Base-by-base conservation (phyloP, 2,888 invertebrate genomes). In the Alviniconcha strummeri region DNA sequence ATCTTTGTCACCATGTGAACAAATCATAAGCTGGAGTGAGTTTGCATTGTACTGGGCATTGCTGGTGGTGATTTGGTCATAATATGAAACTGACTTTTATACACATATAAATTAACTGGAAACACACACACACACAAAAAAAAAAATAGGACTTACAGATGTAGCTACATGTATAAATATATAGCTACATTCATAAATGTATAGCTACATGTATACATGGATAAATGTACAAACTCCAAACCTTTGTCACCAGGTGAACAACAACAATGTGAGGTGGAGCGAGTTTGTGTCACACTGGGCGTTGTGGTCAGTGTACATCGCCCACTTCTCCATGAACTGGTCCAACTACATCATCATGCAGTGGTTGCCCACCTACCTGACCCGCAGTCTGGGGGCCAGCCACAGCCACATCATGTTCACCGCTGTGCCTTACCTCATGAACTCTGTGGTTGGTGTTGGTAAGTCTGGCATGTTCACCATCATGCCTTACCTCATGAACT, bases 241-340 rank as follows among this genome's bases (percentile, higher is more conserved):
- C 36, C 36, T 36, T 36, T 36, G 36, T 36, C 36, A 13, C 54
- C 90, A 95, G 95, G 94, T 95, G 67, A 94, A 94, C 87, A 95
- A 95, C 88, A 94, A 95, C 85, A 95, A 94, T 90, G 95, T 96
- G 78, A 93, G 95, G 69, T 96, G 96, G 96, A 94, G 94, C 17
- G 96, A 96, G 91, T 96, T 96, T 89, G 93, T 96, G 76, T 93
- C 95, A 72, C 95, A 96, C 90, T 96, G 96, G 95, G 95, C 96
- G 0, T 93, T 96, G 57, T 96, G 96, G 96, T 95, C 96, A 7
- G 95, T 96, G 87, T 96, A 96, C 90, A 95, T 96, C 84, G 96
- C 96, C 64, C 96, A 96, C 93, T 96, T 96, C 93, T 95, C 96
- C 57, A 96, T 96, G 96, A 96, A 96, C 93, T 96, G 96, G 96